These are phyloP conservation scores for Alcis repandata DNA, from an alignment of 2,888 invertebrate species.

Conservation along the genomic window DNA sequence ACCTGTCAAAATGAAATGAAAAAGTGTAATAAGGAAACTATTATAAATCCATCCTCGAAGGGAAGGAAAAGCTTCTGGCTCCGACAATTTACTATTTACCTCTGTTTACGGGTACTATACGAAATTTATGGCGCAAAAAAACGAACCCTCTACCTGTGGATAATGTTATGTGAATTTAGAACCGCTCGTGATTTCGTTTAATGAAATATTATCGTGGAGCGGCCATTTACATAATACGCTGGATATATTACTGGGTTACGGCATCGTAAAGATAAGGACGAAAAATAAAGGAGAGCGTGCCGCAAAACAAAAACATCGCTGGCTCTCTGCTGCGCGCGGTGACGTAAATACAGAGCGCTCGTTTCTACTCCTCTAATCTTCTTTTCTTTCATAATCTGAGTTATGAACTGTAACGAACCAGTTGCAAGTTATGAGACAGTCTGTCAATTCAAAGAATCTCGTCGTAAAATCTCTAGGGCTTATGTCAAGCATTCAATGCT, in stretches of 20 bases:
- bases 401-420: too few relatives aligned
- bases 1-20: conserved; percentile 39
- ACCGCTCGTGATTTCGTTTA: conserved; percentile 49
- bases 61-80: conserved; percentile 27
- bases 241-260: conserved; percentile 44
- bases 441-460: too few relatives aligned
- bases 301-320: conserved; percentile 29
- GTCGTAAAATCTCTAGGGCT: too few relatives aligned
- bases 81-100: conserved; percentile 31
- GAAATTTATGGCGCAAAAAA: conserved; percentile 31
- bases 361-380: background rate
- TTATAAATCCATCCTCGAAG: conserved; percentile 35
- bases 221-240: conserved; percentile 48
- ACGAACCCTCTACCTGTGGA: conserved; percentile 42
- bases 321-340: conserved; percentile 1
- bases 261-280: conserved; percentile 46
- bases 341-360: background rate
- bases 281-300: conserved; percentile 39
- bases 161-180: conserved; percentile 45
- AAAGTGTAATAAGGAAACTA: conserved; percentile 41
- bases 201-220: conserved; percentile 50
- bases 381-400: background rate
- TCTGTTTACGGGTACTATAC: conserved; percentile 26
- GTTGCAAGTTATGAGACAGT: too few relatives aligned
- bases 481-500: background rate